Evolutionary conservation across 1,140 invertebrate genomes (phyloP), one percentile per base, ranked within the genome.

Genomic region (Potamilus streckersoni): DNA sequence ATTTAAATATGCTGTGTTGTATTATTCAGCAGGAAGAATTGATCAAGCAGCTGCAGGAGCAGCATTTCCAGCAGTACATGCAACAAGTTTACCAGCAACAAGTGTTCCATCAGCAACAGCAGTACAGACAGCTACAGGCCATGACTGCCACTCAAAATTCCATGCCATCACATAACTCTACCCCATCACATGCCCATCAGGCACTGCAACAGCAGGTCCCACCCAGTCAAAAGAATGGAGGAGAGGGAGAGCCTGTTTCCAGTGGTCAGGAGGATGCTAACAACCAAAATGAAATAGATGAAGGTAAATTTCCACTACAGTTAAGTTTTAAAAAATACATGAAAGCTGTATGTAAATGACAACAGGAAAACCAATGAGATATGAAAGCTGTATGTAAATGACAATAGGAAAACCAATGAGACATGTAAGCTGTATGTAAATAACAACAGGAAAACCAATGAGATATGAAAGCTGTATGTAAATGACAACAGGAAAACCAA

Each of bases 61-160:
- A 99, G 84, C 97, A 99, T 90, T 99, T 98, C 88, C 96, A 98
- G 86, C 97, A 98, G 86, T 99, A 99, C 86, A 97, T 99, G 94
- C 95, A 98, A 85, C 96, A 94, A 80, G 88, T 95, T 14, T 92
- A 93, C 80, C 92, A 93, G 78, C 93, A 89, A 71, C 88, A 89
- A 74, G 71, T 89, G 49, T 59, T 88, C 31, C 88, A 89, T 65
- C 89, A 90, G 73, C 87, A 89, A 76, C 87, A 89, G 65, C 87
- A 88, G 68, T 80, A 83, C n/a, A 82, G 84, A 69, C 83, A 84
- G 69, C 74, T 82, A 62, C 79, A 83, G 74, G 78, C 80, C 66
- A 86, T 85, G 85, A 59, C 78, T 19, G 68, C 78, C n/a, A 59
- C 68, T 38, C 76, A 78, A 31, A 73, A 78, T 23, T 31, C 64